phyloP scores from a whole-genome alignment of 2,113 vertebrate genomes.

The Origma solitaria region DNA sequence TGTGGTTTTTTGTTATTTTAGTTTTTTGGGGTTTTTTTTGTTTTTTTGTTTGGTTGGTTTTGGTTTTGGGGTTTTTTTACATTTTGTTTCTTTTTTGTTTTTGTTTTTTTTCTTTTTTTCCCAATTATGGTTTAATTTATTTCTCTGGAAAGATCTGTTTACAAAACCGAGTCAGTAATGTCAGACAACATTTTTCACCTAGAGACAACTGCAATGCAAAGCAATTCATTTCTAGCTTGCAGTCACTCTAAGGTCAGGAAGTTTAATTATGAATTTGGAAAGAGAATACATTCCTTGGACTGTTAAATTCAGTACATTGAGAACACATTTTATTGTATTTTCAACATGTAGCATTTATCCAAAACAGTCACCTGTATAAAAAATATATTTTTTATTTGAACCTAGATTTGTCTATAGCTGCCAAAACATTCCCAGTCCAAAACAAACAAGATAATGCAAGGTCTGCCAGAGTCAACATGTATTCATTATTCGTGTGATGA shows the following conservation, averaged over 20 bases:
- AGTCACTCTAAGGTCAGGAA: conserved; percentile 24
- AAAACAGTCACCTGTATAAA: background rate
- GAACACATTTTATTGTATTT: background rate
- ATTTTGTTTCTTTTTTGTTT: too few species aligned
- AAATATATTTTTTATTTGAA: background rate
- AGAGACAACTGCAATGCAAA: background rate
- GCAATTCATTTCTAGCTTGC: conserved; percentile 18
- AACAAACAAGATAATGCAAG: background rate
- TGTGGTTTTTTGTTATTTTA: too few species aligned
- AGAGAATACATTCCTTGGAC: background rate
- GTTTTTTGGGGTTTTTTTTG: too few species aligned
- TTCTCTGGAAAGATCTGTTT: background rate
- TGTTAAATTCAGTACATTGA: background rate
- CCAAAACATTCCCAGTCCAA: background rate
- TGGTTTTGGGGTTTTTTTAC: too few species aligned
- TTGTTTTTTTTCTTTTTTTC: too few species aligned
- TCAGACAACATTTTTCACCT: background rate
- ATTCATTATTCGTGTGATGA: background rate
- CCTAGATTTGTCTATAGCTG: background rate
- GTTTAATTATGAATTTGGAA: conserved; percentile 33
- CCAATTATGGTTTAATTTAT: background rate
- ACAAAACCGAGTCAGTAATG: background rate
- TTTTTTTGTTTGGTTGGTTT: too few species aligned
- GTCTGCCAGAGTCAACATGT: background rate
- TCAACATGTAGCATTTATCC: background rate